Base-by-base conservation (phyloP, 2,888 invertebrate genomes). In the Pachliopta kotzebuea region DNA sequence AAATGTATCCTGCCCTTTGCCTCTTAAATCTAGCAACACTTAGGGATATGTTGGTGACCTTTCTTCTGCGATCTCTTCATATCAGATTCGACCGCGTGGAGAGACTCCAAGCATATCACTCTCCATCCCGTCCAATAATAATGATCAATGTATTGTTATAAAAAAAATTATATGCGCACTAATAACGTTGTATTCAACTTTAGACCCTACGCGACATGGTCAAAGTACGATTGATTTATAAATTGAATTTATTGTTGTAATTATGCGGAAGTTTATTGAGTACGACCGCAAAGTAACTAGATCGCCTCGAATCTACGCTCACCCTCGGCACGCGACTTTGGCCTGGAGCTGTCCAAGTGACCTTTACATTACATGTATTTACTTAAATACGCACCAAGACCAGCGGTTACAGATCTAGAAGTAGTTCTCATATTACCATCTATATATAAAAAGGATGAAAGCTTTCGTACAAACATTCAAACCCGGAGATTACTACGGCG, bases 271-370 rank as follows among this genome's bases (percentile, higher is more conserved):
- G 14, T n/a, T n/a, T 6, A 45, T 49, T 4, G 50, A 18, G 24
- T 20, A 50, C 17, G 18, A 11, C 11, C 24, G 52, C 20, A 29
- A 42, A 7, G 50, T 60, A n/a, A 55, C 56, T 60, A 26, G 56
- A 56, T 60, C 52, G 60, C 63, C 63, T 64, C 64, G 64, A 18
- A 17, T 8, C 24, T 8, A 54, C 18, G 17, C 29, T 17, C 37
- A 50, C 63, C 63, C 54, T 29, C 29, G 60, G 58, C 63, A 49
- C 20, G 45, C 50, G 64, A 52, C 64, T 64, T 64, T 60, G 64
- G 60, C 60, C 56, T 56, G 60, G 26, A 56, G 50, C 50, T 56
- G 26, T 29, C 42, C 60, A 31, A 50, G 2, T 52, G 56, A 64
- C 55, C 56, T 64, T 18, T 56, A 56, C 20, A 21, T 52, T 52